Evolutionary conservation across 2,797 vertebrate species (phyloP), one percentile per base, ranked within the genome.

Genomic region (Poecilia gillii): DNA sequence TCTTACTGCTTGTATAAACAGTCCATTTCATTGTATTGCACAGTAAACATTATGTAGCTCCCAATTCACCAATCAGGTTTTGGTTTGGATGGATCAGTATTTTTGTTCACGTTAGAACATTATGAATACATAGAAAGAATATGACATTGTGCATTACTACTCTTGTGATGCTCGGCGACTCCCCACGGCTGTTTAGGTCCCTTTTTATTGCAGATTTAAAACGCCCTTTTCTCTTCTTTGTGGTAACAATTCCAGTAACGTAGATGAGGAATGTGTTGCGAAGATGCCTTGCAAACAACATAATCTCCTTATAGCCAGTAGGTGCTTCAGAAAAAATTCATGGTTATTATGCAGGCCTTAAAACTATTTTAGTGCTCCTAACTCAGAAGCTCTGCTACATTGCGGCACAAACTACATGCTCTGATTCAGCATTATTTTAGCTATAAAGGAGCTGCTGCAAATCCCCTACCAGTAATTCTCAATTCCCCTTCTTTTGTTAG

Each of bases 391-490:
- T 79, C 81, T 82, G 72, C 75, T 70, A 74, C 75, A 87, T 89
- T 84, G 72, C 75, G 73, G 74, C 5, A 0, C 73, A 86, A 81
- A 88, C 76, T 55, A 57, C 75, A 77, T 55, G 49, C 59, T 79
- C 85, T 90, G 89, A 93, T 87, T 91, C 89, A 91, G 90, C 89
- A 84, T 87, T 89, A 86, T 86, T 90, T 47, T 73, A 57, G 46
- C 75, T 53, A 75, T 81, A 88, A 82, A 90, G 77, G 64, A 36
- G 0, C 41, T 4, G 18, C 78, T 74, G 75, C 75, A 90, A 88
- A 90, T 87, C 81, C 86, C 87, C 81, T 1, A 78, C 82, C 51
- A 76, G 68, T 81, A 78, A 74, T 68, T 82, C 82, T 87, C 82
- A 79, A 47, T 78, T 83, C 83, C 84, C 83, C 73, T 81, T 87